Base-by-base conservation (phyloP, 1,140 invertebrate genomes). In the Philaenus spumarius region DNA sequence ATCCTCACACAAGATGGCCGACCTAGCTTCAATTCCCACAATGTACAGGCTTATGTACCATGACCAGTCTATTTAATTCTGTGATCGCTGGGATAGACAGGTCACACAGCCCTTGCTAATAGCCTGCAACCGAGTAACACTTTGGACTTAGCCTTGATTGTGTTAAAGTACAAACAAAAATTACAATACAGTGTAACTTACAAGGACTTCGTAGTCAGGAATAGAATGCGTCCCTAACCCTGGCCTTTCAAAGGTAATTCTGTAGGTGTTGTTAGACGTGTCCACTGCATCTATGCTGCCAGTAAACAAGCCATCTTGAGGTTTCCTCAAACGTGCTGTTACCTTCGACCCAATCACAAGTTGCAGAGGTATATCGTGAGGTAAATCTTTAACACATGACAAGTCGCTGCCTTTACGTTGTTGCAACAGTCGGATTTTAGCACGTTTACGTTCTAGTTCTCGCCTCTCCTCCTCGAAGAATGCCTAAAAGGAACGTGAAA, bases 231-330 rank as follows among this genome's bases (percentile, higher is more conserved):
- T 97, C 4, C 95, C 95, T 24, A 98, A 76, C 12, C 93, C 94
- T 40, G 84, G 82, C 58, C 94, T 79, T 72, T 98, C 95, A 77
- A 99, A 99, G 1, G 92, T 94, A 55, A 99, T 93, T 67, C 97
- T 80, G 71, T 99, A 99, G n/a, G 92, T 94, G 69, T 95, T 95
- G 69, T 95, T 94, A 3, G 93, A 88, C 1, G 94, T 95, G 71
- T 98, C 94, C n/a, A 98, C 87, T 35, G 95, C 97, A 76, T 98
- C 95, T 61, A 99, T 93, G 39, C 85, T 90, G 6, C 96, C 97
- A 54, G 90, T 95, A 69, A 97, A 98, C 23, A 99, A 78, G 14
- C 97, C 96, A 80, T 98, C 95, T 76, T 98, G 94, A 5, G 95
- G 95, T 71, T 86, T 86, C 46, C 95, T 78, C 63, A 98, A 72